phyloP scores from a whole-genome alignment of 2,888 invertebrate genomes.

The Sphinx pinastri region DNA sequence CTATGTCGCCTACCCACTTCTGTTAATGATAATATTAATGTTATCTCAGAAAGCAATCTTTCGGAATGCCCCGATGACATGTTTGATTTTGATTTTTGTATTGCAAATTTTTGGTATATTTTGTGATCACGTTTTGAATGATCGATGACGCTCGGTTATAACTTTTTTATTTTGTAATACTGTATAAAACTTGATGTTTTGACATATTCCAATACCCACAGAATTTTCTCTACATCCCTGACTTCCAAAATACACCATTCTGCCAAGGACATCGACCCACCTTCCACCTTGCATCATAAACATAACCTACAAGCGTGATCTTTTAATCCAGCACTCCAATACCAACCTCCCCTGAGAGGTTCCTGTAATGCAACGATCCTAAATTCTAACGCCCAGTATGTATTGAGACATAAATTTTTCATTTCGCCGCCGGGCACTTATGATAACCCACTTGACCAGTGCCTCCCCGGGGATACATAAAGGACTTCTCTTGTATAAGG shows the following conservation, averaged over 20 bases:
- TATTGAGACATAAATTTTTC: constrained; percentile 85
- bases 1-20: constrained; percentile 79
- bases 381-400: constrained; percentile 58
- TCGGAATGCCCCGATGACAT: constrained; percentile 24
- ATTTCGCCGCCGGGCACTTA: constrained; percentile 77
- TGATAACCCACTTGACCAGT: constrained; percentile 83
- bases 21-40: constrained; percentile 81
- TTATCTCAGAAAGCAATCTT: constrained; percentile 75
- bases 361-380: constrained; percentile 64
- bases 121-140: background rate
- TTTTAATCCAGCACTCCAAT: constrained; percentile 26
- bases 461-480: constrained; percentile 79
- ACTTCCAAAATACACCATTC: too few relatives aligned
- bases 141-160: background rate
- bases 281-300: background rate
- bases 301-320: background rate
- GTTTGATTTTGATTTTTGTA: constrained; percentile 53
- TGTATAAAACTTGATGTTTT: too few relatives aligned
- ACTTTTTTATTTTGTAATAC: too few relatives aligned
- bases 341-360: constrained; percentile 57
- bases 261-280: too few relatives aligned
- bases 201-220: too few relatives aligned
- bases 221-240: too few relatives aligned
- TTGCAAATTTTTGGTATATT: constrained; percentile 31
- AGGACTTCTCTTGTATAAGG: constrained; percentile 82